Conservation (phyloP, 1,140 invertebrate species). For the Drosophila busckii region DNA sequence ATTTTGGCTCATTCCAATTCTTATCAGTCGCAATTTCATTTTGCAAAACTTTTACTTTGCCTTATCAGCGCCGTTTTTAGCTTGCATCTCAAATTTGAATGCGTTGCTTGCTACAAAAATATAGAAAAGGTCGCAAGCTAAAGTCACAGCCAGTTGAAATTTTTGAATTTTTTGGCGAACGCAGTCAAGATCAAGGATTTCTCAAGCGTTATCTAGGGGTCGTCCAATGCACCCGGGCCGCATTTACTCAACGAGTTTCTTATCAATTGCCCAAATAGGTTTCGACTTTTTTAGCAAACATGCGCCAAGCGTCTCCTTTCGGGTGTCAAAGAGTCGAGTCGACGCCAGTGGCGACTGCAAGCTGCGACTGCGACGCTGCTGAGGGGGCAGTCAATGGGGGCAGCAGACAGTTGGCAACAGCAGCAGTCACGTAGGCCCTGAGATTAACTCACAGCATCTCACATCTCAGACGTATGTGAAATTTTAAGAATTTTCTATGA, state of each 20-base stretch:
- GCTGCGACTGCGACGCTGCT: not conserved
- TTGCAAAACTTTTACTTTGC: constrained; percentile 1
- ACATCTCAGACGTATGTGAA: not conserved
- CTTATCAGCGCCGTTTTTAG: constrained; percentile 43
- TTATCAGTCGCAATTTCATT: constrained; percentile 36
- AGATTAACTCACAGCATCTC: not conserved
- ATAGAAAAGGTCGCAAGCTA: constrained; percentile 24
- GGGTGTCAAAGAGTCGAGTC: constrained; percentile 44
- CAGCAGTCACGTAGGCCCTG: constrained; percentile 22
- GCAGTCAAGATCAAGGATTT: constrained; percentile 73
- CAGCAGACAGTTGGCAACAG: constrained; percentile 22
- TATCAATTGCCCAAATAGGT: constrained; percentile 42
- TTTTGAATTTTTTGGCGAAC: constrained; percentile 20
- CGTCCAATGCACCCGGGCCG: constrained; percentile 67
- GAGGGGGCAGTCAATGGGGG: constrained; percentile 1
- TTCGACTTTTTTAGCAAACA: constrained; percentile 24
- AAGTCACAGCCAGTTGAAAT: constrained; percentile 48
- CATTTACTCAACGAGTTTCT: constrained; percentile 74
- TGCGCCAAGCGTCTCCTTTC: constrained; percentile 25
- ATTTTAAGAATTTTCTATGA: not conserved
- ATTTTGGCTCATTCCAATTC: constrained; percentile 1
- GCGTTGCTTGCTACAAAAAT: constrained; percentile 4
- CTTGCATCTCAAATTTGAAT: constrained; percentile 36
- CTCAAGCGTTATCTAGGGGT: constrained; percentile 48
- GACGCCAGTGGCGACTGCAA: not conserved